phyloP scores from a whole-genome alignment of 2,797 vertebrate species.

The Phyllotis vaccarum region DNA sequence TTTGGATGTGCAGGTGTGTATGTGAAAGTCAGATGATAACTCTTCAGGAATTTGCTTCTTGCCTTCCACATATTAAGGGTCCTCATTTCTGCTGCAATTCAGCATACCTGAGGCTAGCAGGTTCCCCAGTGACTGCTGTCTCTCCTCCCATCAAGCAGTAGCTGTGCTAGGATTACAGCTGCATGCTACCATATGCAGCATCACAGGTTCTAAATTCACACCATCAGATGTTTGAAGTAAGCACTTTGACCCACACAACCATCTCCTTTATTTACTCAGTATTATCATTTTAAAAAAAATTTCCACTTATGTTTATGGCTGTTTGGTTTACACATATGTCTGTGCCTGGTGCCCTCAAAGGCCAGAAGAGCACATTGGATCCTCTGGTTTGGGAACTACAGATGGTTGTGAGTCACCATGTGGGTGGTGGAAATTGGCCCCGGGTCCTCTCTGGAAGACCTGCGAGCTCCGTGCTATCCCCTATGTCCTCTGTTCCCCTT shows the following conservation, averaged over 20 bases:
- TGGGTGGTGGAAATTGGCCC: too few species aligned
- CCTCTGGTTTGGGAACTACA: not conserved
- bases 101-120: not conserved
- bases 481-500: accelerated
- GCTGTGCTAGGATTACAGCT: too few species aligned
- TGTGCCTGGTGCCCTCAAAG: not conserved
- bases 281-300: too few species aligned
- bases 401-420: not conserved
- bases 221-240: not conserved
- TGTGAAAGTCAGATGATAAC: not conserved
- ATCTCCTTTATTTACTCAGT: not conserved
- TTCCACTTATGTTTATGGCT: not conserved
- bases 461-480: not conserved
- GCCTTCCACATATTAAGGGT: not conserved
- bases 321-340: not conserved
- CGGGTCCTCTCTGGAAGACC: not conserved
- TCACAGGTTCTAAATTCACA: not conserved
- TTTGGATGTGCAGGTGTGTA: not conserved
- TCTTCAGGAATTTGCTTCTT: not conserved
- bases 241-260: not conserved
- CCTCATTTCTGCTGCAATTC: not conserved
- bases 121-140: not conserved
- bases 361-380: not conserved
- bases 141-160: not conserved
- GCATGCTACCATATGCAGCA: not conserved